These are phyloP conservation scores for Schizothorax lantsangensis DNA, from an alignment of 2,797 vertebrate genomes.

Conservation along the genomic window DNA sequence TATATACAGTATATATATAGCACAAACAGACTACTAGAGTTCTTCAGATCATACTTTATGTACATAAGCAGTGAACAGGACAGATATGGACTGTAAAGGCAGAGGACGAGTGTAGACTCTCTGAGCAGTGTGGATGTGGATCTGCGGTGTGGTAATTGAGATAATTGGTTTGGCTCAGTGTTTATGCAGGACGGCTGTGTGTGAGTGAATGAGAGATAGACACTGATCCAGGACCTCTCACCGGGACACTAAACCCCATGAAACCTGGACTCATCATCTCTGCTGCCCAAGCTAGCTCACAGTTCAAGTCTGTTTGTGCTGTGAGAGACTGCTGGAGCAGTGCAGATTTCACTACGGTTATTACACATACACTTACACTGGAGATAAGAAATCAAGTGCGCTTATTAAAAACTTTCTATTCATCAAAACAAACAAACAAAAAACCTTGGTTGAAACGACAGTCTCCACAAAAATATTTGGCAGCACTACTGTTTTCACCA, in stretches of 20 bases:
- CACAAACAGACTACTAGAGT: no score
- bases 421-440: background rate
- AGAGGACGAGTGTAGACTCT: background rate
- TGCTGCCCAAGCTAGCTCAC: background rate
- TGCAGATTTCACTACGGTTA: background rate
- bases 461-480: background rate
- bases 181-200: conserved; percentile 4
- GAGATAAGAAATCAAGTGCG: background rate
- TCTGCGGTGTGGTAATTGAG: conserved; percentile 44
- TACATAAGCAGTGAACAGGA: background rate
- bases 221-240: conserved; percentile 34
- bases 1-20: no score
- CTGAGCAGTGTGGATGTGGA: conserved; percentile 5
- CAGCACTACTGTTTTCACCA: background rate
- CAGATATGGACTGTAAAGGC: background rate
- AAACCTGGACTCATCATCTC: conserved; percentile 35
- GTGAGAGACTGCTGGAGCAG: background rate
- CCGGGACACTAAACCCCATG: conserved; percentile 26
- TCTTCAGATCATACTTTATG: background rate
- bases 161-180: conserved; percentile 54
- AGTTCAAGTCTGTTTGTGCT: background rate
- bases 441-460: background rate
- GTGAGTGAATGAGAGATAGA: background rate
- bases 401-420: background rate
- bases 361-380: background rate